Percentiles rank a stretch among this genome's conserved stretches.
phyloP scores from a whole-genome alignment of 2,113 vertebrate species.

The Calyptomena viridis region DNA sequence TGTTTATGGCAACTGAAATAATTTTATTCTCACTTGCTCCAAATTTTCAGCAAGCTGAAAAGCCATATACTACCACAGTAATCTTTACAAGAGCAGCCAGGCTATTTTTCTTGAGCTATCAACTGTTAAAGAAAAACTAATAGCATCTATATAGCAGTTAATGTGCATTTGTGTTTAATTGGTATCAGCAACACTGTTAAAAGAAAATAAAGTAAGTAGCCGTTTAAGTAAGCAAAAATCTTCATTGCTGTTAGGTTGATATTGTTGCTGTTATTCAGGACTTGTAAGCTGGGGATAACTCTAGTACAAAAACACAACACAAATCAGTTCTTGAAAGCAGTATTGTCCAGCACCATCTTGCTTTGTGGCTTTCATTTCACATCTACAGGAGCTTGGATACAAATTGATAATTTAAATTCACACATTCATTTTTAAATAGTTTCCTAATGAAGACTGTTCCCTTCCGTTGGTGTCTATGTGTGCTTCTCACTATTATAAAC shows the following conservation, averaged over 20 bases:
- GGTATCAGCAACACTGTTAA: constrained; percentile 10
- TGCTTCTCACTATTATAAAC: constrained; percentile 51
- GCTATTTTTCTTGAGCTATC: constrained; percentile 38
- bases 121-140: constrained; percentile 45
- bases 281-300: constrained; percentile 5
- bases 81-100: neutral
- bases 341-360: constrained; percentile 55
- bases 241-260: neutral
- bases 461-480: neutral
- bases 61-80: neutral
- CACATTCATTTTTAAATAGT: constrained; percentile 67
- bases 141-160: constrained; percentile 27
- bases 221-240: constrained; percentile 60
- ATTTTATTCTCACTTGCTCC: constrained; percentile 20
- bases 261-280: constrained; percentile 2
- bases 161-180: constrained; percentile 54
- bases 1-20: neutral
- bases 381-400: constrained; percentile 47
- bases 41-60: constrained; percentile 11
- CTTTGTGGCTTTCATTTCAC: constrained; percentile 56
- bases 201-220: constrained; percentile 57
- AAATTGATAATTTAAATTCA: constrained; percentile 73
- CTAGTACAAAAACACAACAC: neutral
- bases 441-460: constrained; percentile 64
- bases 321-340: constrained; percentile 55